These are phyloP conservation scores for Lasius fuliginosus DNA, from an alignment of 2,888 invertebrate genomes.

Conservation along the genomic window DNA sequence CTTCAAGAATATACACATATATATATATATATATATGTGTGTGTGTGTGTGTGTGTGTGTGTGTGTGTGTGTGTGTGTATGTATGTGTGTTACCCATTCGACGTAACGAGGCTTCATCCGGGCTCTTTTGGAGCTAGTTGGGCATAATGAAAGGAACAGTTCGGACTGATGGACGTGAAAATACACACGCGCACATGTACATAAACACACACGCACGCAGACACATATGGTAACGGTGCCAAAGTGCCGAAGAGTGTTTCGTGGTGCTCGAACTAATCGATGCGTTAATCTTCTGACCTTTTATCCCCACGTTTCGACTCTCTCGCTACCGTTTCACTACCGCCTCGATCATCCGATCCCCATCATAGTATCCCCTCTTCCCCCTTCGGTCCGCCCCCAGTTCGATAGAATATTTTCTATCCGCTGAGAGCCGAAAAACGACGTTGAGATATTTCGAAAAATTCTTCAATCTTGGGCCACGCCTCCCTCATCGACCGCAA, in stretches of 20 bases:
- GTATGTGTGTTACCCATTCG: not conserved
- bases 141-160: constrained; percentile 73
- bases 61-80: too few species aligned
- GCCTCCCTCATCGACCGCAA: constrained; percentile 13
- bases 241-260: constrained; percentile 83
- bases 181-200: constrained; percentile 47
- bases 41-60: too few species aligned
- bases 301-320: constrained; percentile 67
- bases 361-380: constrained; percentile 37
- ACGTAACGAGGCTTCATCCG: constrained; percentile 26
- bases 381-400: not conserved
- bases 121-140: constrained; percentile 9
- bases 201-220: not conserved
- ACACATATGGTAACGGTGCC: constrained; percentile 72
- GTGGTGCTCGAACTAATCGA: constrained; percentile 81
- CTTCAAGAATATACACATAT: not conserved
- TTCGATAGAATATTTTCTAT: constrained; percentile 71
- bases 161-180: constrained; percentile 33
- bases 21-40: not conserved
- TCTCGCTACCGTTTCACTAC: constrained; percentile 52
- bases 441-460: constrained; percentile 63
- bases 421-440: constrained; percentile 60
- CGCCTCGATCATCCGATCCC: constrained; percentile 57
- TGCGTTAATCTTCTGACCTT: constrained; percentile 83
- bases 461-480: constrained; percentile 65